Conservation (phyloP, 2,113 vertebrate species). For the Silurus asotus region DNA sequence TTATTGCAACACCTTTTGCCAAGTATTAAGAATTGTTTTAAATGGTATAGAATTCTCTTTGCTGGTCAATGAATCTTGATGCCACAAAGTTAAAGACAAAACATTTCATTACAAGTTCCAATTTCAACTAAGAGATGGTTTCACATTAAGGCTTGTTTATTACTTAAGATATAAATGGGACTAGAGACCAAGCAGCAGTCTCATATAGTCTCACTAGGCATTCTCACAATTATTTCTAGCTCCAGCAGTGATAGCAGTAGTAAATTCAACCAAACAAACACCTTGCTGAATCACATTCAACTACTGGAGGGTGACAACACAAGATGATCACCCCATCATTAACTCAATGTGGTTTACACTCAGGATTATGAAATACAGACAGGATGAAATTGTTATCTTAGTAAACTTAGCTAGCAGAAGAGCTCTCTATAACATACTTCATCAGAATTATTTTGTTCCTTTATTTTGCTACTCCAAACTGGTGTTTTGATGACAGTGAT, state of each 20-base stretch:
- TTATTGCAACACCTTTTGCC: background rate
- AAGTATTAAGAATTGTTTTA: background rate
- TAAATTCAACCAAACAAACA: slow-evolving; percentile 60
- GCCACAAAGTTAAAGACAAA: background rate
- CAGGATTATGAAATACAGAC: slow-evolving; percentile 50
- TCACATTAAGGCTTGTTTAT: background rate
- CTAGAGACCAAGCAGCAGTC: background rate
- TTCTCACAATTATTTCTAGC: slow-evolving; percentile 43
- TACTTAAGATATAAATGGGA: background rate
- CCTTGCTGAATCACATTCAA: slow-evolving; percentile 36
- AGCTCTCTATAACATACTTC: background rate
- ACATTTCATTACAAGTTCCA: background rate
- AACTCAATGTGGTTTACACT: slow-evolving; percentile 15
- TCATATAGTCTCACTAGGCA: background rate
- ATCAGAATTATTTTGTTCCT: background rate
- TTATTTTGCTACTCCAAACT: background rate
- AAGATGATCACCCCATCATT: slow-evolving; percentile 42
- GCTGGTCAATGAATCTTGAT: too few relatives aligned
- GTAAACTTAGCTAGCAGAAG: background rate
- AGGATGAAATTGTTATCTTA: background rate
- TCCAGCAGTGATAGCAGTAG: slow-evolving; percentile 22
- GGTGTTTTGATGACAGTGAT: background rate
- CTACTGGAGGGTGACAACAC: slow-evolving; percentile 30
- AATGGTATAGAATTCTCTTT: background rate
- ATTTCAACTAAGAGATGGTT: background rate